Evolutionary conservation across 2,888 invertebrate genomes (phyloP).

Genomic region (Nipponacmea schrenckii): DNA sequence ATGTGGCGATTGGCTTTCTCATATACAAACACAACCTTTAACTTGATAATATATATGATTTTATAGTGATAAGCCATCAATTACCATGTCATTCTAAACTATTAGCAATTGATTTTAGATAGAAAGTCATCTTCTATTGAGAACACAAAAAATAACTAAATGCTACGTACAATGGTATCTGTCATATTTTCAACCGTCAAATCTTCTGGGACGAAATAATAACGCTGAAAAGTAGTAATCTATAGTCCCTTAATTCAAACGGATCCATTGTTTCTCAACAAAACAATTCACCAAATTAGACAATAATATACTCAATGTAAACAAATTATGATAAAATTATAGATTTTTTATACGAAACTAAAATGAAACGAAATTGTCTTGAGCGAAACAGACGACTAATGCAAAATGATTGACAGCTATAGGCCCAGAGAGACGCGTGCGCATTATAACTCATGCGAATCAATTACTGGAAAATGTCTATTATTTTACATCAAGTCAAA

Average conservation of each 20-base stretch:
- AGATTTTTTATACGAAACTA: not conserved
- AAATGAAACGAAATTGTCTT: conserved; percentile 5
- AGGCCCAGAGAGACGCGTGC: conserved; percentile 6
- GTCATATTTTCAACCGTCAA: no score
- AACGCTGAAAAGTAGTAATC: not conserved
- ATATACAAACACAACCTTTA: no score
- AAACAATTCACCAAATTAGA: conserved; percentile 7
- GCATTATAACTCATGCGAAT: conserved; percentile 9
- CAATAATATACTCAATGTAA: not conserved
- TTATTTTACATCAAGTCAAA: conserved; percentile 4
- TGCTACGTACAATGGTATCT: no score
- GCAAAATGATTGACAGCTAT: conserved; percentile 1
- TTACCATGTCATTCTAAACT: no score
- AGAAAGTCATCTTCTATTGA: no score
- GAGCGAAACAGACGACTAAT: not conserved
- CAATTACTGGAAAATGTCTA: conserved; percentile 6
- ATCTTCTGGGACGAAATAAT: no score
- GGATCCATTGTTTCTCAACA: not conserved
- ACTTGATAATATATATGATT: no score
- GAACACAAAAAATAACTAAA: no score
- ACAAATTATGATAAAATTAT: conserved; percentile 6
- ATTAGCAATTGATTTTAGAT: no score
- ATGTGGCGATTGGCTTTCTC: no score
- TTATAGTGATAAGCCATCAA: no score
- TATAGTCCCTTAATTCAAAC: conserved; percentile 8